A percentile compares a stretch with the other conserved stretches of the same genome.
phyloP scores from a whole-genome alignment of 2,888 invertebrate species.

The Macrosoma leucophasiata region DNA sequence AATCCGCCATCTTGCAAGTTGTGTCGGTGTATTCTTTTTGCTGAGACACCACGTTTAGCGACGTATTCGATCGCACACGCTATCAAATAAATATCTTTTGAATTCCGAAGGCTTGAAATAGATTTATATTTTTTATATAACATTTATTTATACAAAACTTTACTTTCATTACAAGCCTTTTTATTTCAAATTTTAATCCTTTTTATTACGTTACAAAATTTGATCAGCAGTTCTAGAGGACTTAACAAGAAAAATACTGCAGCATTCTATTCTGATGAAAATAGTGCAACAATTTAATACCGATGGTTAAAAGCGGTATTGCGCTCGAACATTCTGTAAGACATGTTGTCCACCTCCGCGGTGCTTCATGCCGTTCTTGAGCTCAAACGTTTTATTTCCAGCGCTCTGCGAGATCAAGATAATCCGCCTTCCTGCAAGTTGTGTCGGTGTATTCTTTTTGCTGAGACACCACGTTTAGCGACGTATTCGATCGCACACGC shows the following conservation, averaged over 20 bases:
- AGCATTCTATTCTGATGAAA: too few relatives aligned
- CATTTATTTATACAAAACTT: too few relatives aligned
- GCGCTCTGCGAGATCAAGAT: conserved; percentile 42
- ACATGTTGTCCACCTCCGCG: conserved; percentile 39
- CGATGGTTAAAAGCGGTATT: too few relatives aligned
- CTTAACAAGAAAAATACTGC: too few relatives aligned
- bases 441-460: conserved; percentile 26
- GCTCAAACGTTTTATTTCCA: conserved; percentile 41
- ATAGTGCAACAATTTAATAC: too few relatives aligned
- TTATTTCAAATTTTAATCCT: too few relatives aligned
- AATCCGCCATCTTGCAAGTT: conserved; percentile 47
- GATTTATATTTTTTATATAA: too few relatives aligned
- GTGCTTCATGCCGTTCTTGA: conserved; percentile 30
- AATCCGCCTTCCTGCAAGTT: conserved; percentile 47
- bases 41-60: conserved; percentile 17
- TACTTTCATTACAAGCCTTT: too few relatives aligned
- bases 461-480: conserved; percentile 17
- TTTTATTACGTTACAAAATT: too few relatives aligned
- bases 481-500: neutral
- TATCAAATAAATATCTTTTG: too few relatives aligned
- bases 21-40: conserved; percentile 26
- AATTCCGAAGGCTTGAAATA: too few relatives aligned
- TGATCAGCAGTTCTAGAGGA: too few relatives aligned
- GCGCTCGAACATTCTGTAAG: conserved; percentile 32
- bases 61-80: neutral